Conservation (phyloP, 2,797 vertebrate species). For the Pachyuromys duprasi region DNA sequence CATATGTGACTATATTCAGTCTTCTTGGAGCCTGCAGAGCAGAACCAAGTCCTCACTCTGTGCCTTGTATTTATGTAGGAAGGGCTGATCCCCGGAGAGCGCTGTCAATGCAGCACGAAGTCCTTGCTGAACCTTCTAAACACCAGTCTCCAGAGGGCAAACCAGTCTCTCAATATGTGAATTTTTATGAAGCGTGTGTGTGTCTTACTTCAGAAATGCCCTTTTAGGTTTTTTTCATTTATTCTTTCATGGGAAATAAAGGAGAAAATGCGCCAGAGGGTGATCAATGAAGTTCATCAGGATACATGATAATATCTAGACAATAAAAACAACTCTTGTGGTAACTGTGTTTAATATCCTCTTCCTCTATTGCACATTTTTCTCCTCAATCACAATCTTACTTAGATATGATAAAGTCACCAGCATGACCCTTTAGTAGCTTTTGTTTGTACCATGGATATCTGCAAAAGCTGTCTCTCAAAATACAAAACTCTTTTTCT, state of each 20-base stretch:
- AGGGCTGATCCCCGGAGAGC: conserved; percentile 2
- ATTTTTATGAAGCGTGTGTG: conserved; percentile 15
- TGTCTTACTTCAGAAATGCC: conserved; percentile 55
- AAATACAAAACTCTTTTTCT: background rate
- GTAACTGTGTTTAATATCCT: conserved; percentile 57
- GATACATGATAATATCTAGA: conserved; percentile 67
- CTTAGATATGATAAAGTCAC: conserved; percentile 52
- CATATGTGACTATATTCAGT: background rate
- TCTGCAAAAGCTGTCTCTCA: conserved; percentile 5
- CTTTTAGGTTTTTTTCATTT: conserved; percentile 70
- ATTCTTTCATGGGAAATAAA: conserved; percentile 77
- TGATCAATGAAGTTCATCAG: conserved; percentile 75
- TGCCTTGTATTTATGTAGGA: background rate
- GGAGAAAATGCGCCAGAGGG: conserved; percentile 66
- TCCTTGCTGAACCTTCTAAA: conserved; percentile 28
- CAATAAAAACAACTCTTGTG: conserved; percentile 74
- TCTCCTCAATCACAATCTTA: conserved; percentile 23
- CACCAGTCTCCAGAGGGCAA: conserved; percentile 1
- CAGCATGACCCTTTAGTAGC: background rate
- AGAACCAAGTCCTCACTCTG: background rate
- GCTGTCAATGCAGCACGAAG: background rate
- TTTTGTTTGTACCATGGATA: conserved; percentile 22
- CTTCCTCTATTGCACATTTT: conserved; percentile 18
- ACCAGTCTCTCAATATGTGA: background rate
- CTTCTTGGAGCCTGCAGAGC: background rate